phyloP scores from a whole-genome alignment of 2,888 invertebrate genomes.

The Caradrina clavipalpis region DNA sequence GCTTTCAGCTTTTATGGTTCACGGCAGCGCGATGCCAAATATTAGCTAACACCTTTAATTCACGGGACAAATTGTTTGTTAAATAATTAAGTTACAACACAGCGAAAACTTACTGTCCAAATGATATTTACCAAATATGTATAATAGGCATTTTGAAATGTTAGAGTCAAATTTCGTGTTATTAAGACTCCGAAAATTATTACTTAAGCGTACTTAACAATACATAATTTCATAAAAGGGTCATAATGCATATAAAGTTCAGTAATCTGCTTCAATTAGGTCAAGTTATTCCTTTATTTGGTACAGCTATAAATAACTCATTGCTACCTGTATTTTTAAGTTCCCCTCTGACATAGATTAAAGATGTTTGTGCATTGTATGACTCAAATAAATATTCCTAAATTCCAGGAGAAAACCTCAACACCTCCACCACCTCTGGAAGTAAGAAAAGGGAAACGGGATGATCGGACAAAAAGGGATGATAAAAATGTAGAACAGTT shows the following conservation, averaged over 20 bases:
- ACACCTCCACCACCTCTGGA: slow-evolving; percentile 69
- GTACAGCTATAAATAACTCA: slow-evolving; percentile 46
- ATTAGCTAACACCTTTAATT: slow-evolving; percentile 51
- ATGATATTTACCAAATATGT: slow-evolving; percentile 38
- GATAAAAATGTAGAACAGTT: slow-evolving; percentile 93
- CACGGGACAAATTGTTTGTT: slow-evolving; percentile 14
- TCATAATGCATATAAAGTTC: slow-evolving; percentile 1
- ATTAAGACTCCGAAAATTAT: slow-evolving; percentile 11
- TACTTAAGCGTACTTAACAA: background rate
- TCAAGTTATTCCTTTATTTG: slow-evolving; percentile 38
- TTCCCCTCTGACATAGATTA: background rate
- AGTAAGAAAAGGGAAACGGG: slow-evolving; percentile 84
- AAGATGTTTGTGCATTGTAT: background rate
- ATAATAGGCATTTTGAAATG: slow-evolving; percentile 14
- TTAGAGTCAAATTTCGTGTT: slow-evolving; percentile 52
- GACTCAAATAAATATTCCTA: background rate
- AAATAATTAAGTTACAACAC: slow-evolving; percentile 38
- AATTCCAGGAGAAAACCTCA: slow-evolving; percentile 74
- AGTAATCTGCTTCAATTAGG: slow-evolving; percentile 23
- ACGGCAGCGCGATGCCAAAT: slow-evolving; percentile 71
- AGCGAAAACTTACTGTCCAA: slow-evolving; percentile 2
- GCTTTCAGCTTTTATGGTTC: slow-evolving; percentile 84
- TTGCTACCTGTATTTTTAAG: slow-evolving; percentile 35
- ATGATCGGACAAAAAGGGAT: slow-evolving; percentile 86
- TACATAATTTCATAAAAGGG: background rate